Percentiles rank a stretch among this genome's conserved stretches.
Evolutionary conservation across 2,113 vertebrate species (phyloP).

Genomic region (Hippocampus comes): DNA sequence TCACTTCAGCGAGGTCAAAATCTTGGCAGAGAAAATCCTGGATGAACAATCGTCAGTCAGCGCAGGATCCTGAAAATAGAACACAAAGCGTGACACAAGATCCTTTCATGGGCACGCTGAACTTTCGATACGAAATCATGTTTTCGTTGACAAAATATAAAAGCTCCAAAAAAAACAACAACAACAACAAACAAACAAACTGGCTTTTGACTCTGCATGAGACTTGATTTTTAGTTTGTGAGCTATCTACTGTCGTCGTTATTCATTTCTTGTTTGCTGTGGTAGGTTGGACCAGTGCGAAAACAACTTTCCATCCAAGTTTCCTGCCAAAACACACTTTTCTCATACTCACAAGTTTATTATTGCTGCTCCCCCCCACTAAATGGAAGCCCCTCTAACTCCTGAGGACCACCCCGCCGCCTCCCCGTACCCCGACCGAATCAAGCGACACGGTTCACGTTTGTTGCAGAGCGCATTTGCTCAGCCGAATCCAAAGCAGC

Average conservation of each 20-base stretch:
- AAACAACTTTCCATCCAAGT: constrained; percentile 25
- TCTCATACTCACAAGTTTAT: constrained; percentile 37
- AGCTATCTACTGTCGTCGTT: too few species aligned
- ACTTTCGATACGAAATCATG: too few species aligned
- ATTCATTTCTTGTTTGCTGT: too few species aligned
- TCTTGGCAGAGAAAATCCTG: not conserved
- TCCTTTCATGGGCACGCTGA: too few species aligned
- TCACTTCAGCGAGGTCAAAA: not conserved
- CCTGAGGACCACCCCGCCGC: too few species aligned
- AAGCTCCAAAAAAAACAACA: too few species aligned
- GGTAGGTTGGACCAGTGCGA: too few species aligned
- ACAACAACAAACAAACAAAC: not conserved
- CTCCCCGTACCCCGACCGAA: not conserved
- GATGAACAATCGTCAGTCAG: constrained; percentile 27
- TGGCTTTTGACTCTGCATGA: too few species aligned
- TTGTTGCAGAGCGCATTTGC: constrained; percentile 17
- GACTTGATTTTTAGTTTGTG: too few species aligned
- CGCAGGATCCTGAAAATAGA: constrained; percentile 36
- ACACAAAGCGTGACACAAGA: too few species aligned
- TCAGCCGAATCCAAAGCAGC: constrained; percentile 33
- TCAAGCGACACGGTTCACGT: constrained; percentile 22
- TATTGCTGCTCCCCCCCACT: constrained; percentile 37
- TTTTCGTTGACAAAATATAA: too few species aligned
- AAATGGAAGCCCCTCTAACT: too few species aligned
- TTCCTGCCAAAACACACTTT: constrained; percentile 28